phyloP scores from a whole-genome alignment of 2,113 vertebrate species.

The Scortum barcoo region DNA sequence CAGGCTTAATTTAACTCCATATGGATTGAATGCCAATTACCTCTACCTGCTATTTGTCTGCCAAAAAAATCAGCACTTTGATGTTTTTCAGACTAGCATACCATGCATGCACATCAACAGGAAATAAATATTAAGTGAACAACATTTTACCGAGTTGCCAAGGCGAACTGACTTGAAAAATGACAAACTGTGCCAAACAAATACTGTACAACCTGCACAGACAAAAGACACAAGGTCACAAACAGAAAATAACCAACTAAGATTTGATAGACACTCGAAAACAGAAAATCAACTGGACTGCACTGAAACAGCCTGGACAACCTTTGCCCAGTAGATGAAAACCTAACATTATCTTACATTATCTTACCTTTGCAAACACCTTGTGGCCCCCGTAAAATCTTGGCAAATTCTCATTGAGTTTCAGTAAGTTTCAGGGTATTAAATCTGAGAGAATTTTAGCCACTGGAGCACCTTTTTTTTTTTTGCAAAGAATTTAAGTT shows the following conservation, averaged over 20 bases:
- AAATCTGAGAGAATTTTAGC: neutral
- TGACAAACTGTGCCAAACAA: neutral
- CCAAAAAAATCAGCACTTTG: neutral
- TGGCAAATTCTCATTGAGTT: no score
- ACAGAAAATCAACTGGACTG: no score
- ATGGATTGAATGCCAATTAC: slow-evolving; percentile 2
- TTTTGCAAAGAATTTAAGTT: neutral
- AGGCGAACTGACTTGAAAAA: neutral
- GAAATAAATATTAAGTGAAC: no score
- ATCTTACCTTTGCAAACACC: no score
- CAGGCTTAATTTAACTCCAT: slow-evolving; percentile 13
- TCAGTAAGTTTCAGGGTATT: neutral
- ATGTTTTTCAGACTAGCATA: neutral
- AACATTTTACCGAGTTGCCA: no score
- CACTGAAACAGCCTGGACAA: no score
- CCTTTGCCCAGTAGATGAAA: no score
- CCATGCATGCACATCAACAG: no score
- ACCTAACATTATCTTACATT: no score
- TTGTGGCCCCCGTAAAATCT: no score
- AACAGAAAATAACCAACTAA: neutral
- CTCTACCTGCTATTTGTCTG: neutral
- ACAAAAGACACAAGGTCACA: neutral
- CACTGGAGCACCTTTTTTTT: neutral
- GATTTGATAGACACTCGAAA: neutral
- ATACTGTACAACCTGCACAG: neutral